phyloP scores from a whole-genome alignment of 2,888 invertebrate genomes.

The Eucriotettix oculatus region DNA sequence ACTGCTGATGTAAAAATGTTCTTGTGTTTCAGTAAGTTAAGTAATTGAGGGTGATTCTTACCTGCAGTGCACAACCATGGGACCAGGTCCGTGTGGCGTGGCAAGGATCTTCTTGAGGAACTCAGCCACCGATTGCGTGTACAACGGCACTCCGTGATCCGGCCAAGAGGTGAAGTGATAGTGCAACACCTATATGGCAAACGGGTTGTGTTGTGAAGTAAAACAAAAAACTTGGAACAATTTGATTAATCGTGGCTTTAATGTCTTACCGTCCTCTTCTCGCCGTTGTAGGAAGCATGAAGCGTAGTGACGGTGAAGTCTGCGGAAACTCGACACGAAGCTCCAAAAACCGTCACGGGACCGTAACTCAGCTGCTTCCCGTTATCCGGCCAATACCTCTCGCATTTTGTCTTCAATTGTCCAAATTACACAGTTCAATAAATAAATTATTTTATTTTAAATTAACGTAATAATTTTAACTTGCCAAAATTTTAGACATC shows the following conservation, averaged over 20 bases:
- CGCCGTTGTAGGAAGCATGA: too few species aligned
- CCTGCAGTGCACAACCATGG: constrained; percentile 38
- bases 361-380: constrained; percentile 24
- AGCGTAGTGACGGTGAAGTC: too few species aligned
- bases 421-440: too few species aligned
- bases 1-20: too few species aligned
- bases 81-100: constrained; percentile 22
- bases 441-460: not conserved
- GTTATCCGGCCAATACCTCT: constrained; percentile 33
- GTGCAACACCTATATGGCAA: constrained; percentile 24
- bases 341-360: constrained; percentile 19
- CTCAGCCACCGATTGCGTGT: constrained; percentile 23
- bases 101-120: constrained; percentile 24
- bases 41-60: constrained; percentile 5
- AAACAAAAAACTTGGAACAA: too few species aligned
- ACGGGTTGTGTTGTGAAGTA: too few species aligned
- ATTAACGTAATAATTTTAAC: too few species aligned
- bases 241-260: constrained; percentile 9
- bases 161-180: constrained; percentile 35
- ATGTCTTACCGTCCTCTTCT: too few species aligned
- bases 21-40: too few species aligned
- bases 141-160: constrained; percentile 31
- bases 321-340: too few species aligned
- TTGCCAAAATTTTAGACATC: too few species aligned
- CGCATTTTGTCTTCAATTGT: constrained; percentile 27